phyloP scores from a whole-genome alignment of 2,797 vertebrate species.

The Ispidina lecontei region DNA sequence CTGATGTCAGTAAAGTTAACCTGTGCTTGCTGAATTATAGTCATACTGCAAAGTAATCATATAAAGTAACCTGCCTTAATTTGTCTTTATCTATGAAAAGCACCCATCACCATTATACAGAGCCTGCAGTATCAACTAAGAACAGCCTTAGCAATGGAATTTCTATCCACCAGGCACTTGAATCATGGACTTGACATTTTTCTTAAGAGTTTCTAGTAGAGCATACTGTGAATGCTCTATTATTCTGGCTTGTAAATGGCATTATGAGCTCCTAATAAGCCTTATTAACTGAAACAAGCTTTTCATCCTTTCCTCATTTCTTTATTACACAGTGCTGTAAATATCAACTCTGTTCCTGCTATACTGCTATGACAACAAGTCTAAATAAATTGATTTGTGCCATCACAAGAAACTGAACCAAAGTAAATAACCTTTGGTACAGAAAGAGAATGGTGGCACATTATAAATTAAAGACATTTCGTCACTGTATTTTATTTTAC shows the following conservation, averaged over 20 bases:
- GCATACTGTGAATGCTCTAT: not conserved
- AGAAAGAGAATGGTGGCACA: not conserved
- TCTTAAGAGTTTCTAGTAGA: not conserved
- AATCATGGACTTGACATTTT: not conserved
- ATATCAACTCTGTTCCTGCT: not conserved
- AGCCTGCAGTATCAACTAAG: not conserved
- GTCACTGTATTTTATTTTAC: not conserved
- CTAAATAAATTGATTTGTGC: not conserved
- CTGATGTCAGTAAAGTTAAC: not conserved
- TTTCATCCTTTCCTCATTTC: not conserved
- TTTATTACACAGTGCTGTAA: not conserved
- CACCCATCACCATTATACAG: not conserved
- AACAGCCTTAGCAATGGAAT: not conserved
- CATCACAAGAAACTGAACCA: not conserved
- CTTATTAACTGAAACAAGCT: not conserved
- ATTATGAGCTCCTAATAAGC: not conserved
- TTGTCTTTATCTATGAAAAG: not conserved
- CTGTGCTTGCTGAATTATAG: not conserved
- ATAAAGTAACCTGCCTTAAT: not conserved
- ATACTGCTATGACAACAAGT: not conserved
- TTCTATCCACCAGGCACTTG: not conserved
- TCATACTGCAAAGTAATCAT: not conserved
- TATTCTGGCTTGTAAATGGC: not conserved
- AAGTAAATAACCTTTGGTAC: not conserved
- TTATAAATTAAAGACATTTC: not conserved